Evolutionary conservation across 1,140 invertebrate genomes (phyloP), one percentile per base, ranked within the genome.

Genomic region (Fopius arisanus): DNA sequence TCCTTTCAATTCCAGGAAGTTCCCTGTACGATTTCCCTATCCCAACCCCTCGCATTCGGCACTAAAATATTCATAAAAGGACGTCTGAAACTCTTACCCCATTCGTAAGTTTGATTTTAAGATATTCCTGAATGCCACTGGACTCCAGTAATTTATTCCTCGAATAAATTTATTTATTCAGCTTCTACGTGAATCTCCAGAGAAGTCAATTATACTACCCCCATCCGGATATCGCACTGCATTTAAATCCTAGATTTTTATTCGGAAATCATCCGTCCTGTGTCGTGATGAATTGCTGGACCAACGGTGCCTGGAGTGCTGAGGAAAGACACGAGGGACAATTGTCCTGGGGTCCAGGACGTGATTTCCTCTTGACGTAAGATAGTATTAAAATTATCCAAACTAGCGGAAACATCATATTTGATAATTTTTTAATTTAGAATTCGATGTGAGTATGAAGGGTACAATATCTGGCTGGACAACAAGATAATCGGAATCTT

Each of bases 111-210:
- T 0, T 63, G n/a, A n/a, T n/a, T n/a, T n/a, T n/a, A n/a, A n/a
- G n/a, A n/a, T n/a, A n/a, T n/a, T n/a, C n/a, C n/a, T n/a, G n/a
- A n/a, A n/a, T n/a, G n/a, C n/a, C n/a, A n/a, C n/a, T n/a, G n/a
- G n/a, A n/a, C n/a, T n/a, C n/a, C n/a, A n/a, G n/a, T n/a, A n/a
- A n/a, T n/a, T n/a, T n/a, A n/a, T n/a, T n/a, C n/a, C n/a, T n/a
- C n/a, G n/a, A n/a, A n/a, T n/a, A n/a, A n/a, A n/a, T n/a, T n/a
- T n/a, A n/a, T n/a, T n/a, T n/a, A n/a, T n/a, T n/a, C 65, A 90
- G 89, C 33, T 93, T 94, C 82, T 91, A 90, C 75, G 86, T 94
- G 26, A 93, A 94, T 88, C 82, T 94, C 43, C 92, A 93, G 79
- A 88, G 90, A 69, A 90, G 90, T 4, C 84, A 89, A 69, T 86